Evolutionary conservation across 2,797 vertebrate species (phyloP), one percentile per base, ranked within the genome.

Genomic region (Sus cebifrons): DNA sequence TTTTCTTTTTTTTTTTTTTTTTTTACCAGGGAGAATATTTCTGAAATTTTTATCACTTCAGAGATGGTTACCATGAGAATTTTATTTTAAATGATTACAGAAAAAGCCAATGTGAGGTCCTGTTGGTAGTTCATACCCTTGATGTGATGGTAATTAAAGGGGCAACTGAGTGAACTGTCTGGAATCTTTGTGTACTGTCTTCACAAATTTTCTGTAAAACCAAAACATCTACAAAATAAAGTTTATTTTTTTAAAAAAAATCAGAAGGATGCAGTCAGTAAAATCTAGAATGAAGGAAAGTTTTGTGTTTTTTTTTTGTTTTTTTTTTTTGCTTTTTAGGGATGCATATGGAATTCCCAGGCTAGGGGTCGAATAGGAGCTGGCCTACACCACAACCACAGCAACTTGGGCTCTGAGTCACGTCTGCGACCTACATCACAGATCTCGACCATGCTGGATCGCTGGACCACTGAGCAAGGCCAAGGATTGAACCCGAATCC

Each of bases 51-150:
- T 78, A 32, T 81, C 65, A 75, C 74, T 89, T 96, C 75, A 89
- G 68, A 71, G 77, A 79, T 32, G 27, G 92, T 97, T 93, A 93
- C 96, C 70, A 93, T 92, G 94, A 87, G 52, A 97, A 95, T 64
- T 92, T 93, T 67, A 92, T 91, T 97, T 96, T 20, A 74, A 91
- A 32, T 92, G 56, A 68, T 75, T 79, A 21, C 9, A 49, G 7
- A 49, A 49, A 49, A 6, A 49, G 44, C 44, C 44, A 49, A 49
- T 7, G 44, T 10, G 6, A 62, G 25, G 23, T 52, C 75, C n/a
- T 23, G 29, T 68, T 77, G 29, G 11, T 21, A 14, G 67, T 8
- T 0, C 36, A n/a, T 6, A 44, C 58, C n/a, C 29, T 20, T 77
- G 52, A 52, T 20, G 40, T 1, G 29, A 49, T 29, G 17, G 60